Evolutionary conservation across 1,140 invertebrate genomes (phyloP), one percentile per base, ranked within the genome.

Genomic region (Littorina saxatilis): DNA sequence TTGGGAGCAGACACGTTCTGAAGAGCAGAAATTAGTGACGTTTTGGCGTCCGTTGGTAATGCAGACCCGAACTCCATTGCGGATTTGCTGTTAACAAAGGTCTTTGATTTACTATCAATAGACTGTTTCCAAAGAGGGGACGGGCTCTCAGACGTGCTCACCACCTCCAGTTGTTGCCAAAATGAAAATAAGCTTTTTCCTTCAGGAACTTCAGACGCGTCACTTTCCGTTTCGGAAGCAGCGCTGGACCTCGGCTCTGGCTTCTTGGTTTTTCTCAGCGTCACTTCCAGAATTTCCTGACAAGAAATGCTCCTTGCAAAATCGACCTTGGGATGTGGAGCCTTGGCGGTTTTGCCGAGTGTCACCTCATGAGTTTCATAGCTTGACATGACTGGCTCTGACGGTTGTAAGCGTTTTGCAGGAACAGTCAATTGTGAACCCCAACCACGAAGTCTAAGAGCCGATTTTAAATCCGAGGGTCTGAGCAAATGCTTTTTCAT

Each of bases 31-130:
- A 47, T 47, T 17, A 47, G 17, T 39, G 29, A 20, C 32, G 61
- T 58, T 58, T 9, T 9, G 37, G 66, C 39, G 35, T 1, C 37
- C 13, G 37, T 15, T 20, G 66, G 23, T 32, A 23, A 9, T 23
- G 35, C 4, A 20, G 35, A 13, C 23, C 66, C 39, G 35, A 68
- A 68, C 5, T 68, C 66, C 35, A 37, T 15, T 13, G 66, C 66
- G 7, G 66, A 68, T 35, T 68, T 68, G 35, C 66, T 68, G 32
- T 68, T 68, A 32, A 39, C 29, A 29, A 68, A 68, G 39, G 66
- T 32, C 23, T 68, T 68, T 0, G 39, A 39, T 39, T 39, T 68
- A 17, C 15, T 39, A 13, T 32, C 35, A 3, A 29, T 32, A 23
- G 66, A 68, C 20, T 68, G 29, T 23, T 39, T 68, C 66, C 66